Evolutionary conservation across 1,140 invertebrate genomes (phyloP).

Genomic region (Papilio helenus): DNA sequence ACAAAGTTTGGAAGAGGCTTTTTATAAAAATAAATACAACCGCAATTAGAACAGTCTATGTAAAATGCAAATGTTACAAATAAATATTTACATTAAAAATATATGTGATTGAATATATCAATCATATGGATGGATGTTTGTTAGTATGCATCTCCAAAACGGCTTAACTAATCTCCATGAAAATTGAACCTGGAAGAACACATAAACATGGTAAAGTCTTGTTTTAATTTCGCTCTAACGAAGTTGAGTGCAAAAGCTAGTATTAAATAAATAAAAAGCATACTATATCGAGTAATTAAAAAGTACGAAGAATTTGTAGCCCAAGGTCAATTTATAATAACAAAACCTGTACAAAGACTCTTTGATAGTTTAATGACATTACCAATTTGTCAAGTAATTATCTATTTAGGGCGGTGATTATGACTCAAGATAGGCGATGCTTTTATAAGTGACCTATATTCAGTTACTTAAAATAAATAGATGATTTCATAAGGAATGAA

Average conservation of each 20-base stretch:
- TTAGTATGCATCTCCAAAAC: no score
- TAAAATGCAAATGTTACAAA: no score
- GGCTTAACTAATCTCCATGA: no score
- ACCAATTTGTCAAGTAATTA: background rate
- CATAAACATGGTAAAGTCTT: no score
- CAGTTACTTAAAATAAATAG: background rate
- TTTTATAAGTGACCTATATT: conserved; percentile 20
- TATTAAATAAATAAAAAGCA: background rate
- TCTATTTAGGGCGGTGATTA: conserved; percentile 17
- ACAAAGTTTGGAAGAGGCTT: conserved; percentile 43
- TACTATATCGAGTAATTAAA: background rate
- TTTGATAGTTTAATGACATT: background rate
- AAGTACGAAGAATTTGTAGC: background rate
- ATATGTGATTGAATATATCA: no score
- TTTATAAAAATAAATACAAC: conserved; percentile 44
- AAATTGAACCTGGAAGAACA: no score
- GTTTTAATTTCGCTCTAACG: no score
- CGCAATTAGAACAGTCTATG: background rate
- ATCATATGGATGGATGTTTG: no score
- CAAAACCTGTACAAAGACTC: background rate
- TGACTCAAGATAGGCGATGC: background rate
- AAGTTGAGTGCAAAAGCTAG: background rate
- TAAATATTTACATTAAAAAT: no score
- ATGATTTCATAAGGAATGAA: conserved; percentile 17
- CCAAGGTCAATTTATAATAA: background rate